A percentile compares a stretch with the other conserved stretches of the same genome.
Evolutionary conservation across 1,140 invertebrate species (phyloP).

Genomic region (Sarcophaga bullata): DNA sequence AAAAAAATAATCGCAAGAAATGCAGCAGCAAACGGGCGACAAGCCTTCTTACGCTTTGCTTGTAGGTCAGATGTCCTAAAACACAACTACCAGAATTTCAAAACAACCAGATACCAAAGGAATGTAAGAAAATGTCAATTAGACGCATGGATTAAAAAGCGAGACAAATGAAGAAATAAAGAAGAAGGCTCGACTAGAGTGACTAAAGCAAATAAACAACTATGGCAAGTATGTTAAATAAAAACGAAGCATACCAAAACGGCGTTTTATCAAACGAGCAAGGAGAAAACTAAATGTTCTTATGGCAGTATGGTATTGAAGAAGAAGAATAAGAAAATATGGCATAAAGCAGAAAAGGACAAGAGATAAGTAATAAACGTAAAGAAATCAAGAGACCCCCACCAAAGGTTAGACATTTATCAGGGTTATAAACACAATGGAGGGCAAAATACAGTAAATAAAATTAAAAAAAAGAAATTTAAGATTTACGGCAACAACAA

Average conservation of each 20-base stretch:
- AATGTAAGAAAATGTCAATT: not conserved
- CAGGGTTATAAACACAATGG: not conserved
- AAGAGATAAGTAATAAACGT: not conserved
- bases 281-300: not conserved
- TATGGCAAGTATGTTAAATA: not conserved
- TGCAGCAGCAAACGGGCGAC: not conserved
- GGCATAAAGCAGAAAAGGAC: not conserved
- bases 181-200: not conserved
- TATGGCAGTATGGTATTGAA: too few species aligned
- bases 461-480: not conserved
- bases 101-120: not conserved
- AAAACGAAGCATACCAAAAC: not conserved
- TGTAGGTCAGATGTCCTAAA: conserved; percentile 14
- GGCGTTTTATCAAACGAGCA: not conserved
- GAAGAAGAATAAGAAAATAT: too few species aligned
- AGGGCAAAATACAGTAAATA: not conserved
- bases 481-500: not conserved
- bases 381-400: not conserved
- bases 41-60: not conserved
- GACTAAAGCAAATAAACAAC: conserved; percentile 10
- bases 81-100: not conserved
- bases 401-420: not conserved
- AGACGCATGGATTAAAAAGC: conserved; percentile 3
- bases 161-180: not conserved
- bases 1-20: not conserved